These are phyloP conservation scores for Thunnus maccoyii DNA, from an alignment of 2,113 vertebrate genomes.

Conservation along the genomic window DNA sequence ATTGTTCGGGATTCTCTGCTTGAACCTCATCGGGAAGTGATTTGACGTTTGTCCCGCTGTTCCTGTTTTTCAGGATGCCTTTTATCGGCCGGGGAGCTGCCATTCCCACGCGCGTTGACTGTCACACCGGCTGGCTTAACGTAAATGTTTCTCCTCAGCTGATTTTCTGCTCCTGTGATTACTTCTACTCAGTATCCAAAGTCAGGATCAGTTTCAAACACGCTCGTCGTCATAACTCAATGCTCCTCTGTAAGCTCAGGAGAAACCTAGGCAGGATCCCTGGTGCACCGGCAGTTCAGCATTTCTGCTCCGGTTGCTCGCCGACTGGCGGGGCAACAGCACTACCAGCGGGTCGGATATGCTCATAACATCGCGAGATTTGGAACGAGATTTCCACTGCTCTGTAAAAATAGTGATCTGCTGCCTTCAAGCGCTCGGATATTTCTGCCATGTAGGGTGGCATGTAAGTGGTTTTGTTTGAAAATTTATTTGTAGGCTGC, in stretches of 20 bases:
- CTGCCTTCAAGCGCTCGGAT: conserved; percentile 4
- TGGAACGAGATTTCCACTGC: neutral
- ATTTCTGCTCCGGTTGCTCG: conserved; percentile 41
- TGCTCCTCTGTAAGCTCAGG: neutral
- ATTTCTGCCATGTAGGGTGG: neutral
- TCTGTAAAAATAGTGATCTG: conserved; percentile 1
- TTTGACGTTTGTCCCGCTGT: conserved; percentile 67
- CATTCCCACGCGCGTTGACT: conserved; percentile 79
- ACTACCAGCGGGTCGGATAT: neutral
- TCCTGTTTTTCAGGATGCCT: conserved; percentile 88
- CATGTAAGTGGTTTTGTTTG: neutral
- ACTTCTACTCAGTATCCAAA: conserved; percentile 11
- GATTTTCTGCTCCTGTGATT: conserved; percentile 14
- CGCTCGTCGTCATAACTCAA: conserved; percentile 53
- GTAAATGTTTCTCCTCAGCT: conserved; percentile 7
- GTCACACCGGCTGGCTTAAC: conserved; percentile 37
- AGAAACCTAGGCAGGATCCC: conserved; percentile 17
- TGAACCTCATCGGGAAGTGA: conserved; percentile 67
- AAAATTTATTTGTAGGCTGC: too few relatives aligned
- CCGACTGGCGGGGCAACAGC: conserved; percentile 23
- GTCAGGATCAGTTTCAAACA: neutral
- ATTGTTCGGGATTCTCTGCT: conserved; percentile 73
- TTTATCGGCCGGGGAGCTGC: conserved; percentile 87
- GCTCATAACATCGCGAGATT: conserved; percentile 58
- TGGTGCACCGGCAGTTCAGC: neutral